These are phyloP conservation scores for Phaonia tiefii DNA, from an alignment of 2,888 invertebrate genomes.

Conservation along the genomic window DNA sequence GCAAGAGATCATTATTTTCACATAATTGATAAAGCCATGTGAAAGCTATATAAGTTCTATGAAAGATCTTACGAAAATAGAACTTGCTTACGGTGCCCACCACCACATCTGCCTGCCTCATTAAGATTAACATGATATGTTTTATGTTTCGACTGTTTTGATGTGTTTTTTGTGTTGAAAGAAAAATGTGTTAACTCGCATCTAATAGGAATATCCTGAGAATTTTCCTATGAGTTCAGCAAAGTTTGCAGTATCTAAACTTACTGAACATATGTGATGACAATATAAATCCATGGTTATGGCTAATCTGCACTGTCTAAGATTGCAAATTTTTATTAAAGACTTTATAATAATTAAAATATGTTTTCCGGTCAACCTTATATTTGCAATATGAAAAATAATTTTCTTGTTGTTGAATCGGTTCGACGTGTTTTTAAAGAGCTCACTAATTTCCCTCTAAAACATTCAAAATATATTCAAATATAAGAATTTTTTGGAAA, in stretches of 20 bases:
- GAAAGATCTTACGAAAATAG: neutral
- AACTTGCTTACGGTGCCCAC: neutral
- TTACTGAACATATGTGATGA: neutral
- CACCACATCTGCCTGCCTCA: neutral
- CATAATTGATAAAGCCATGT: constrained; percentile 64
- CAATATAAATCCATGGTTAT: no score
- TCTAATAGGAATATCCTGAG: neutral
- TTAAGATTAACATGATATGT: constrained; percentile 14
- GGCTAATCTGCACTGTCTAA: no score
- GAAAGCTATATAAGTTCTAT: constrained; percentile 32
- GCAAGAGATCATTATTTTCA: constrained; percentile 53
- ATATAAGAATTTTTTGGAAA: no score
- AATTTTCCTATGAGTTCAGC: neutral
- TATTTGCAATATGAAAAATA: no score
- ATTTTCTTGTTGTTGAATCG: no score
- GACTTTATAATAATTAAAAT: no score
- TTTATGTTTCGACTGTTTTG: constrained; percentile 11
- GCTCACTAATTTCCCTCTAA: no score
- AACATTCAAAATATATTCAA: no score
- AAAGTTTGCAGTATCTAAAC: neutral
- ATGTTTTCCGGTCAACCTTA: no score
- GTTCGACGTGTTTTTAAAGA: no score
- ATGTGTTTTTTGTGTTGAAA: no score
- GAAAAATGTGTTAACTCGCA: neutral
- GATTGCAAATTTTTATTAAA: no score